A percentile compares a stretch with the other conserved stretches of the same genome.
These are phyloP conservation scores for Bombus sylvicola DNA, from an alignment of 1,140 invertebrate species.

Conservation along the genomic window DNA sequence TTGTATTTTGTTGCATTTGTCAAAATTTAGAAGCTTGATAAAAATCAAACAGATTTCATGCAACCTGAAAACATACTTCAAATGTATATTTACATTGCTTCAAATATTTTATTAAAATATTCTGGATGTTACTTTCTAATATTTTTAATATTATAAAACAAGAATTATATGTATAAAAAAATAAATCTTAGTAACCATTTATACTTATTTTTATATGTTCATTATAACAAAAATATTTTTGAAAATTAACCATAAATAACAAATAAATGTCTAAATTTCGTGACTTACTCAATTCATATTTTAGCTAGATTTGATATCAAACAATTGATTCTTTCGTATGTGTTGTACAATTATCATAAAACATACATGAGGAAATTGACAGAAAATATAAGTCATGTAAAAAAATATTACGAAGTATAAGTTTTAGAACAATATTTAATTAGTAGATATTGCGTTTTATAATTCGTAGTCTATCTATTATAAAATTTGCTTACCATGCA, in stretches of 20 bases:
- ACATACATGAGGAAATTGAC: not conserved
- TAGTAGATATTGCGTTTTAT: too few species aligned
- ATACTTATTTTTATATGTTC: not conserved
- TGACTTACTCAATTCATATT: too few species aligned
- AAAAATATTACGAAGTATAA: too few species aligned
- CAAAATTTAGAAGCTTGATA: not conserved
- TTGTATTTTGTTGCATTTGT: not conserved
- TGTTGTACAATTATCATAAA: too few species aligned
- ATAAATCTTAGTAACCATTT: not conserved
- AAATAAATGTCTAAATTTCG: too few species aligned
- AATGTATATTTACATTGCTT: not conserved
- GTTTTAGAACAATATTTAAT: too few species aligned
- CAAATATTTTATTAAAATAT: not conserved
- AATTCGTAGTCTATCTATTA: too few species aligned
- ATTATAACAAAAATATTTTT: not conserved
- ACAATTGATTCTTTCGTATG: too few species aligned
- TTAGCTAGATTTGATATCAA: too few species aligned
- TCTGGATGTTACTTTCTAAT: not conserved
- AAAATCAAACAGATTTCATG: not conserved
- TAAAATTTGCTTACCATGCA: too few species aligned
- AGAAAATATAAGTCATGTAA: not conserved
- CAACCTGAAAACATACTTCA: not conserved
- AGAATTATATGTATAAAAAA: not conserved
- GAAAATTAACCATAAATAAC: not conserved
- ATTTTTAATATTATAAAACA: not conserved